Evolutionary conservation across 2,797 vertebrate genomes (phyloP).

Genomic region (Gadopsis bispinosus): DNA sequence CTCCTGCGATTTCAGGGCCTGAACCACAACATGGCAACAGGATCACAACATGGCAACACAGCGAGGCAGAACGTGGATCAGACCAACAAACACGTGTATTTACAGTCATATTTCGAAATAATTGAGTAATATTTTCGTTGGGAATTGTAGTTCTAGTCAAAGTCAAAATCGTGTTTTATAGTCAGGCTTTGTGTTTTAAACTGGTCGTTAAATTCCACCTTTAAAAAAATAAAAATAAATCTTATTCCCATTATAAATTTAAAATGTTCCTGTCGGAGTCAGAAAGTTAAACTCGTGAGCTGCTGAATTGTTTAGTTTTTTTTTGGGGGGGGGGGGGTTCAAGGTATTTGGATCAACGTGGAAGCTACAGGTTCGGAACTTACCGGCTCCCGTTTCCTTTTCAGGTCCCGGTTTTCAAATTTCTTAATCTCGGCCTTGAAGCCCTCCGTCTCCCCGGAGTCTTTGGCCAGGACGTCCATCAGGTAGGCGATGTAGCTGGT

Average conservation of each 20-base stretch:
- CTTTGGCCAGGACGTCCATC: conserved; percentile 94
- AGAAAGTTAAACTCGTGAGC: not conserved
- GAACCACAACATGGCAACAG: not conserved
- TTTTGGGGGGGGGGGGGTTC: too few relatives aligned
- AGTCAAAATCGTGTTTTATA: not conserved
- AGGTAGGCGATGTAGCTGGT: conserved; percentile 93
- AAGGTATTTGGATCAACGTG: not conserved
- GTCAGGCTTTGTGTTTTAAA: not conserved
- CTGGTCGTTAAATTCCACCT: not conserved
- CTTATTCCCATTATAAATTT: too few relatives aligned
- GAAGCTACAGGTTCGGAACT: conserved; percentile 57
- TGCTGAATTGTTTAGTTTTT: too few relatives aligned
- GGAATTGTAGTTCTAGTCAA: not conserved
- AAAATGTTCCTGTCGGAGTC: not conserved
- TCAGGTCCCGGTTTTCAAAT: conserved; percentile 89
- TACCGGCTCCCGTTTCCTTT: conserved; percentile 92
- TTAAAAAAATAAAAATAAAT: not conserved
- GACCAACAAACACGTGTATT: not conserved
- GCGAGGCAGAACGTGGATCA: not conserved
- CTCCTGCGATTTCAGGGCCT: not conserved
- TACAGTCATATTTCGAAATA: not conserved
- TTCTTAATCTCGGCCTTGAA: conserved; percentile 97
- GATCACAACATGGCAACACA: not conserved
- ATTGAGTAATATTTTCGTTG: not conserved
- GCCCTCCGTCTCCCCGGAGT: conserved; percentile 91